Percentiles rank a stretch among this genome's conserved stretches.
phyloP scores from a whole-genome alignment of 2,888 invertebrate genomes.

The Epistrophe eligans region DNA sequence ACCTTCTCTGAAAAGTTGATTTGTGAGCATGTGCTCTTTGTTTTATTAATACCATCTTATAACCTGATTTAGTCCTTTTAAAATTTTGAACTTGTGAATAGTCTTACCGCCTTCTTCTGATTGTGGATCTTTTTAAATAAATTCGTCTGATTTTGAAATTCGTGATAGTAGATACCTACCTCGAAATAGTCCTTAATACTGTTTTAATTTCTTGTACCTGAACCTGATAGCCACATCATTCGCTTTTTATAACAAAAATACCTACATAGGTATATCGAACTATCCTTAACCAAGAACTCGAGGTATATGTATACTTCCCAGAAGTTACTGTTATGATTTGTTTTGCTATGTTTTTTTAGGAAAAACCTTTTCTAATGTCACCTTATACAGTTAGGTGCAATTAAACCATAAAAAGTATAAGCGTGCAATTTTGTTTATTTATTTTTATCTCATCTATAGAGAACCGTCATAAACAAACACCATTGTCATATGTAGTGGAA shows the following conservation, averaged over 20 bases:
- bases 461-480: slow-evolving; percentile 70
- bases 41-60: no score
- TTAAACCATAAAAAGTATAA: slow-evolving; percentile 81
- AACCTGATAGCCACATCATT: neutral
- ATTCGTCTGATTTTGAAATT: no score
- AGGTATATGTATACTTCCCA: neutral
- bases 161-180: no score
- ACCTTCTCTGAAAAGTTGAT: no score
- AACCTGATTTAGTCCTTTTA: no score
- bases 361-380: slow-evolving; percentile 57
- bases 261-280: neutral
- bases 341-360: slow-evolving; percentile 12
- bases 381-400: slow-evolving; percentile 68
- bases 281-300: neutral
- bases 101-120: no score
- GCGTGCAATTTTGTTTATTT: slow-evolving; percentile 77
- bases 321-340: neutral
- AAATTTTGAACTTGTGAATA: no score
- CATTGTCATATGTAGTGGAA: slow-evolving; percentile 65
- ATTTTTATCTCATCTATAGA: slow-evolving; percentile 63
- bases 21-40: no score
- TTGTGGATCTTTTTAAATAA: no score
- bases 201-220: neutral
- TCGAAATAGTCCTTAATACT: neutral
- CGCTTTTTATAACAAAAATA: neutral